Percentiles rank a stretch among this genome's conserved stretches.
phyloP scores from a whole-genome alignment of 2,888 invertebrate genomes.

The Gandaritis pyraliata region DNA sequence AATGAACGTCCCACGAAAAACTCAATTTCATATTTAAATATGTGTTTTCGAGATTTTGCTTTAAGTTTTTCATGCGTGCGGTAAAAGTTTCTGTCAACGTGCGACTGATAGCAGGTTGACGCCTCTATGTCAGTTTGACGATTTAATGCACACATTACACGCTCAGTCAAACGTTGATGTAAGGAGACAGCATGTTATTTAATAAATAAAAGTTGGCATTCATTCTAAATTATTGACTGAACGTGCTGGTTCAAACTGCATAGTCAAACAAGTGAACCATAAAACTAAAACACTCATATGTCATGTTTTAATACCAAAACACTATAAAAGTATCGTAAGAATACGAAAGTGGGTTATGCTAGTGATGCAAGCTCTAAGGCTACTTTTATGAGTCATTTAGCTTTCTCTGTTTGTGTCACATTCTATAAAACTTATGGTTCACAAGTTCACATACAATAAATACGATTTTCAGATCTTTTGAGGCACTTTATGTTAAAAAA shows the following conservation, averaged over 20 bases:
- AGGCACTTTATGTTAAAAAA: constrained; percentile 30
- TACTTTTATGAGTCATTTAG: constrained; percentile 43
- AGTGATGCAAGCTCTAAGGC: constrained; percentile 41
- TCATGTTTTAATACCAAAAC: constrained; percentile 38
- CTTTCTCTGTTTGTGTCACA: constrained; percentile 38
- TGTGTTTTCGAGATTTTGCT: constrained; percentile 63
- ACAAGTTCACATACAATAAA: constrained; percentile 21
- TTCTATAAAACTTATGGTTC: constrained; percentile 15
- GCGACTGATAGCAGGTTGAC: constrained; percentile 37
- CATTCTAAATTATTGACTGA: constrained; percentile 32
- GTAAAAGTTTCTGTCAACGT: constrained; percentile 37
- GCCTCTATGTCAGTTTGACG: constrained; percentile 32
- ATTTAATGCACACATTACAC: constrained; percentile 33
- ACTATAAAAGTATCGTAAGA: constrained; percentile 35
- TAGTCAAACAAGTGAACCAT: constrained; percentile 26
- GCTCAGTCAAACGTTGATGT: constrained; percentile 34
- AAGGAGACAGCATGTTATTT: constrained; percentile 20
- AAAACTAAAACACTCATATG: constrained; percentile 31
- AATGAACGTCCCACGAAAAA: constrained; percentile 77
- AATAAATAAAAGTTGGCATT: constrained; percentile 28
- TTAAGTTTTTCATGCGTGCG: constrained; percentile 35
- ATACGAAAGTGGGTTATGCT: constrained; percentile 43
- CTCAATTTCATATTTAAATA: constrained; percentile 81
- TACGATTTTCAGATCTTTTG: constrained; percentile 40
- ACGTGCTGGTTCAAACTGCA: constrained; percentile 33